phyloP scores from a whole-genome alignment of 1,140 invertebrate species.

The Diorhabda sublineata region DNA sequence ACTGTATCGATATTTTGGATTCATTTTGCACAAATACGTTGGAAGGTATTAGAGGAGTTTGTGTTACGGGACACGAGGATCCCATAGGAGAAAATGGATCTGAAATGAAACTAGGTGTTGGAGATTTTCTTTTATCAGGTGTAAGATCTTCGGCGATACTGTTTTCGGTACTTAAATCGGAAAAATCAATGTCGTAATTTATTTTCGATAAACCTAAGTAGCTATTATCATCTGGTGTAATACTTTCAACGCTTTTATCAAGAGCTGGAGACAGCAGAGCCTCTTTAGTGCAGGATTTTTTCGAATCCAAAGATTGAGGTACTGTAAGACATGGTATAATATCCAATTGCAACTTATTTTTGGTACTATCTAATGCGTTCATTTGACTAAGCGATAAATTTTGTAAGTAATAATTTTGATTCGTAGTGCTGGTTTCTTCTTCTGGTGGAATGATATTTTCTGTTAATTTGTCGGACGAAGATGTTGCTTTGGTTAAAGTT shows the following conservation, averaged over 20 bases:
- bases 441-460: slow-evolving; percentile 59
- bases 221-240: slow-evolving; percentile 57
- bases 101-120: slow-evolving; percentile 36
- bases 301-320: not conserved
- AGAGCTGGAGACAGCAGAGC: slow-evolving; percentile 33
- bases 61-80: slow-evolving; percentile 33
- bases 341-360: slow-evolving; percentile 37
- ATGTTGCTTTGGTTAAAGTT: not conserved
- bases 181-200: slow-evolving; percentile 69
- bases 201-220: slow-evolving; percentile 60
- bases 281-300: slow-evolving; percentile 21
- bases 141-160: slow-evolving; percentile 59
- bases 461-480: slow-evolving; percentile 24
- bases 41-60: slow-evolving; percentile 37
- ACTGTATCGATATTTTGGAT: slow-evolving; percentile 13
- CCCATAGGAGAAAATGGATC: slow-evolving; percentile 47
- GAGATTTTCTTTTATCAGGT: slow-evolving; percentile 37
- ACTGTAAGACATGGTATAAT: slow-evolving; percentile 33
- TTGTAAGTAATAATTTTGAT: slow-evolving; percentile 32
- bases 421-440: slow-evolving; percentile 10
- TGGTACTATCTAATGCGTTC: slow-evolving; percentile 22
- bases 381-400: slow-evolving; percentile 33
- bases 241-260: slow-evolving; percentile 49
- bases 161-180: slow-evolving; percentile 65
- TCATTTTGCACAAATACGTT: slow-evolving; percentile 19